These are phyloP conservation scores for Engraulis encrasicolus DNA, from an alignment of 2,113 vertebrate genomes.

Conservation along the genomic window DNA sequence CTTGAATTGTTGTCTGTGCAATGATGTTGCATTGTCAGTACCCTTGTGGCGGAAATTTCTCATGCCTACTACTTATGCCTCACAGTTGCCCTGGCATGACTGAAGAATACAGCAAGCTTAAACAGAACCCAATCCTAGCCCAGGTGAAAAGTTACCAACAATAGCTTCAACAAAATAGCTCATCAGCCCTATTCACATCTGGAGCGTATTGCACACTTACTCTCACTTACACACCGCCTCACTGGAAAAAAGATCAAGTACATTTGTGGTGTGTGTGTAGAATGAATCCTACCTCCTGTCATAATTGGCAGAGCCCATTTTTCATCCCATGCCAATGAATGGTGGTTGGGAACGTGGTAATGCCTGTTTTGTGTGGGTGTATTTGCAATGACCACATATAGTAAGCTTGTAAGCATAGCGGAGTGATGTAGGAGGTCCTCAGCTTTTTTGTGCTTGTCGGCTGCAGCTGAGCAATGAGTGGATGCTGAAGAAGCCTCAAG, in stretches of 20 bases:
- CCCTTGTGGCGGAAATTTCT: neutral
- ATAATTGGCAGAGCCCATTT: neutral
- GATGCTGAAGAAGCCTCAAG: neutral
- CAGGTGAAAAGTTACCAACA: slow-evolving; percentile 4
- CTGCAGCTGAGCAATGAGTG: neutral
- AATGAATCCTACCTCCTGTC: neutral
- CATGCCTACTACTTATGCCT: neutral
- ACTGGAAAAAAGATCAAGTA: neutral
- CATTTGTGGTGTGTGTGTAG: neutral
- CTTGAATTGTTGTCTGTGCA: too few species aligned
- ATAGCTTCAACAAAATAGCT: neutral
- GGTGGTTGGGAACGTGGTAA: neutral
- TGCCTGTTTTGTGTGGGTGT: neutral
- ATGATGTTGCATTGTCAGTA: too few species aligned
- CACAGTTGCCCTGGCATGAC: neutral
- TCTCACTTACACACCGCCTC: neutral
- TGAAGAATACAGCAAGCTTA: neutral
- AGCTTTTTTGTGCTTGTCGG: neutral
- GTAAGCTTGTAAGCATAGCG: neutral
- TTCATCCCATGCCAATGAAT: neutral
- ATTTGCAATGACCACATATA: neutral
- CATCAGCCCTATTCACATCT: neutral
- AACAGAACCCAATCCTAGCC: neutral
- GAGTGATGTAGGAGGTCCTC: neutral
- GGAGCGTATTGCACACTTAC: neutral